A percentile compares a stretch with the other conserved stretches of the same genome.
phyloP scores from a whole-genome alignment of 2,888 invertebrate genomes.

The Macrosoma leucophasiata region DNA sequence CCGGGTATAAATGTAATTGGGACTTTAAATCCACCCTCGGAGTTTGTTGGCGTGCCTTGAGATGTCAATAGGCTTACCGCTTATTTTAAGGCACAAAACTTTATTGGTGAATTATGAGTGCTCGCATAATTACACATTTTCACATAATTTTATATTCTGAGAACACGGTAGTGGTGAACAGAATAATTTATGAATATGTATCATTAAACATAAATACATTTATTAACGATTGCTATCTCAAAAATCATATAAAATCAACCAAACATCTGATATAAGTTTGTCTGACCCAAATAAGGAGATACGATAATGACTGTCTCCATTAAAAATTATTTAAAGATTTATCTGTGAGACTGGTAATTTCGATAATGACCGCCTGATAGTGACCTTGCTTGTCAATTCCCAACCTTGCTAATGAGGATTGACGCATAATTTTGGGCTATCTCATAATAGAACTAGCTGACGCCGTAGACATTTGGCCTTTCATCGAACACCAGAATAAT shows the following conservation, averaged over 20 bases:
- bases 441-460: conserved; percentile 14
- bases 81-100: too few species aligned
- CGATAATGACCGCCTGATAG: conserved; percentile 39
- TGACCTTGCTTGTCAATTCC: conserved; percentile 55
- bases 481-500: too few species aligned
- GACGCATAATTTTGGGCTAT: conserved; percentile 31
- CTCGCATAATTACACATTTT: too few species aligned
- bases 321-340: conserved; percentile 40
- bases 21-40: too few species aligned
- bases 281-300: conserved; percentile 40
- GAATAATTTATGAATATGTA: too few species aligned
- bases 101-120: too few species aligned
- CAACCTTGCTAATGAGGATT: conserved; percentile 44
- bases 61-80: too few species aligned
- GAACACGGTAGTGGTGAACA: too few species aligned
- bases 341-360: conserved; percentile 35
- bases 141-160: too few species aligned
- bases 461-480: conserved; percentile 4
- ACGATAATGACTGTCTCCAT: conserved; percentile 41
- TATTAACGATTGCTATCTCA: conserved; percentile 7
- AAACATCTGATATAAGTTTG: conserved; percentile 38
- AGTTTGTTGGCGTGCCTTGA: too few species aligned
- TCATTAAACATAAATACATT: too few species aligned
- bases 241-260: conserved; percentile 19
- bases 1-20: too few species aligned